Conservation (phyloP, 2,113 vertebrate genomes). For the Tenebrosternarchus preto region DNA sequence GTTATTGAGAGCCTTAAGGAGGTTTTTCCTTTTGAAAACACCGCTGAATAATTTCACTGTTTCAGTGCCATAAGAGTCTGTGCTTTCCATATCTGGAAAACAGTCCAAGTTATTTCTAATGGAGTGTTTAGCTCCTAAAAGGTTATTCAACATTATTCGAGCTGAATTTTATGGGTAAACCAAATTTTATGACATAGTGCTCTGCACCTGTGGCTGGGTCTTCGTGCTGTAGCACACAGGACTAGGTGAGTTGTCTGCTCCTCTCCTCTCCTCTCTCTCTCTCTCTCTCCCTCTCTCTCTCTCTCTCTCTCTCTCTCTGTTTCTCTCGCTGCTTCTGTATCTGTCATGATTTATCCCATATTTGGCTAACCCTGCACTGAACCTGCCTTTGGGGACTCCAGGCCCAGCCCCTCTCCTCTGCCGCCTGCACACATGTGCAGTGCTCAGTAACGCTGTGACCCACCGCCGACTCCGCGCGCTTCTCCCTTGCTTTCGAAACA, state of each 20-base stretch:
- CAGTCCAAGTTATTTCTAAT: neutral
- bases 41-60: neutral
- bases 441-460: slow-evolving; percentile 64
- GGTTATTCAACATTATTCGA: slow-evolving; percentile 24
- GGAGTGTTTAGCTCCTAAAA: slow-evolving; percentile 19
- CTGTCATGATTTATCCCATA: slow-evolving; percentile 88
- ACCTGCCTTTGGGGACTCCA: slow-evolving; percentile 82
- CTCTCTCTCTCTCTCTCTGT: slow-evolving; percentile 54
- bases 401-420: slow-evolving; percentile 69
- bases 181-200: slow-evolving; percentile 30
- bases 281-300: no score
- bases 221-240: slow-evolving; percentile 77
- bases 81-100: neutral
- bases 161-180: slow-evolving; percentile 29
- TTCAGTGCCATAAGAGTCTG: neutral
- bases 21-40: slow-evolving; percentile 5
- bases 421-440: slow-evolving; percentile 32
- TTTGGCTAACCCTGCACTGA: slow-evolving; percentile 98
- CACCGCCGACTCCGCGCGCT: slow-evolving; percentile 63
- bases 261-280: no score
- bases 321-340: neutral
- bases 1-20: neutral
- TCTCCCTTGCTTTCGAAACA: slow-evolving; percentile 64
- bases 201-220: slow-evolving; percentile 79
- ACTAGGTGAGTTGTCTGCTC: slow-evolving; percentile 76